These are phyloP conservation scores for Sprattus sprattus DNA, from an alignment of 2,113 vertebrate genomes.

Conservation along the genomic window DNA sequence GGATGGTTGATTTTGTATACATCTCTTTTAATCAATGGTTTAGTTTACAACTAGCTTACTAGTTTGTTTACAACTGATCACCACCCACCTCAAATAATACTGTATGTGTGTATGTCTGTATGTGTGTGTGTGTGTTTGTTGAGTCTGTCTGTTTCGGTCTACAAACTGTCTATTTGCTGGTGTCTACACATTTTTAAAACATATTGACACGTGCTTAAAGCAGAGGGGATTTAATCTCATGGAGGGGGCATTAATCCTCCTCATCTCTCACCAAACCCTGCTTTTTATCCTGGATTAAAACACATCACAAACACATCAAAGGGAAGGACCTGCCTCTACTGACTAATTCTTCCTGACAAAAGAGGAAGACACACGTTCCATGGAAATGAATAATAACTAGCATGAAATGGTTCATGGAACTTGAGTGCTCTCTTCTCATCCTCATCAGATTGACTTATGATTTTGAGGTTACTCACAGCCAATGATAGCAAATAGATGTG, in stretches of 20 bases:
- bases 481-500: background rate
- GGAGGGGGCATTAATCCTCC: background rate
- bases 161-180: background rate
- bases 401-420: background rate
- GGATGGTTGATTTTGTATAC: too few relatives aligned
- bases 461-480: background rate
- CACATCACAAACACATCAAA: background rate
- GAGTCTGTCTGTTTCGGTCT: too few relatives aligned
- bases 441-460: background rate
- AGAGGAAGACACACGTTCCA: background rate
- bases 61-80: too few relatives aligned
- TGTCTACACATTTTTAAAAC: background rate
- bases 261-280: background rate
- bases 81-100: too few relatives aligned
- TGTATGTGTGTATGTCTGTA: background rate
- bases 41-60: too few relatives aligned
- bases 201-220: background rate
- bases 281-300: background rate
- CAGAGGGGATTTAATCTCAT: background rate
- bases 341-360: background rate
- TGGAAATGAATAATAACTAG: background rate
- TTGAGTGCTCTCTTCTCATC: background rate
- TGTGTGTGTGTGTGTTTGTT: background rate
- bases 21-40: too few relatives aligned
- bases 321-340: background rate